Base-by-base conservation (phyloP, 1,140 invertebrate genomes). In the Drosophila mauritiana region DNA sequence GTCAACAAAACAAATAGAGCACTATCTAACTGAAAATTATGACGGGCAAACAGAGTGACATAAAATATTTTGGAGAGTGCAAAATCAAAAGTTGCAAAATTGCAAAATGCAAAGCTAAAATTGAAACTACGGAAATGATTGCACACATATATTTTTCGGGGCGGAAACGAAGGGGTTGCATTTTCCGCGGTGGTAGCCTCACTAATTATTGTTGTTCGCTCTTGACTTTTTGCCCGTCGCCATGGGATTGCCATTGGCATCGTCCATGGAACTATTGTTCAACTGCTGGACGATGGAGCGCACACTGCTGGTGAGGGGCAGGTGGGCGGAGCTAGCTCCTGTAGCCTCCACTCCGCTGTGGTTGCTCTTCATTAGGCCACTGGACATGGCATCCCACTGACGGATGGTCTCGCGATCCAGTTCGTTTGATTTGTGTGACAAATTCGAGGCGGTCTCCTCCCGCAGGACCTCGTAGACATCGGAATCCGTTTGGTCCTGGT, bases 341-440 rank as follows among this genome's bases (percentile, higher is more conserved):
- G 49, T 13, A 6, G 54, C 25, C 13, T 53, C 59, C 11, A 31
- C 27, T 10, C 34, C 53, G 42, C 58, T 62, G 42, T 73, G 78
- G 61, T 69, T 84, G 49, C 91, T 92, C 88, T 94, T 94, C 93
- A 94, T 93, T 55, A 94, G 90, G 73, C 93, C 96, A 93, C 96
- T 97, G 45, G 96, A 97, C 94, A 97, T 94, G 67, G 97, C 94
- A 93, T 97, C 96, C 96, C 96, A 97, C 86, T 97, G 96, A 36
- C 96, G 94, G 73, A 97, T 94, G 74, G 96, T 97, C 93, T 97
- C 96, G 79, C 96, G 94, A 93, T 97, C 96, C 76, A 97, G 95
- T 91, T 96, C 96, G 93, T 95, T 94, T 53, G 93, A 93, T 63
- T 92, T 92, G 45, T 88, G 81, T 12, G 89, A 92, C 43, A 89